Evolutionary conservation across 2,888 invertebrate genomes (phyloP).

Genomic region (Lapara coniferarum): DNA sequence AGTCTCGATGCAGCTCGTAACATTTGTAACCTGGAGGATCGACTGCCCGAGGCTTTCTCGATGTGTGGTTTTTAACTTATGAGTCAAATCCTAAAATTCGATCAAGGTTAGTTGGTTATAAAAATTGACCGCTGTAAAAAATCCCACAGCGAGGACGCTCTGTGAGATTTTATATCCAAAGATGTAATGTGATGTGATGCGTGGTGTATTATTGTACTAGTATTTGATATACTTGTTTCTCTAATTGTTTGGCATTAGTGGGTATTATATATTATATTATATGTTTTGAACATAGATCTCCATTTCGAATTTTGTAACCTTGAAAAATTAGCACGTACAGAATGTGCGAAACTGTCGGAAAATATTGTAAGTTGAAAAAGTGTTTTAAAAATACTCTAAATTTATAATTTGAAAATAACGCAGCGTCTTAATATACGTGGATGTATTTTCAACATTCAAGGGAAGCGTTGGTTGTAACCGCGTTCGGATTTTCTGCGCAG

Average conservation of each 20-base stretch:
- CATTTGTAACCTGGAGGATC: slow-evolving; percentile 26
- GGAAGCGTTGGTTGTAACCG: slow-evolving; percentile 49
- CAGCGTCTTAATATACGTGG: slow-evolving; percentile 45
- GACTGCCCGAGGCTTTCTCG: slow-evolving; percentile 40
- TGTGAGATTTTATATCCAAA: slow-evolving; percentile 79
- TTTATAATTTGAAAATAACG: slow-evolving; percentile 34
- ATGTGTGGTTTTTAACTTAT: slow-evolving; percentile 36
- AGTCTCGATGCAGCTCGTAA: slow-evolving; percentile 13
- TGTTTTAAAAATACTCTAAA: slow-evolving; percentile 29
- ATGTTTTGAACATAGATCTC: slow-evolving; percentile 67
- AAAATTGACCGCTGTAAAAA: not conserved
- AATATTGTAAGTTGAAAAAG: slow-evolving; percentile 21
- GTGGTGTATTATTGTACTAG: slow-evolving; percentile 74
- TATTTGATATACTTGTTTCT: slow-evolving; percentile 76
- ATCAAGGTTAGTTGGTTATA: not conserved
- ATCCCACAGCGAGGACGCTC: slow-evolving; percentile 45
- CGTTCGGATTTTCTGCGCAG: slow-evolving; percentile 37
- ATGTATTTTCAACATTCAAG: slow-evolving; percentile 36
- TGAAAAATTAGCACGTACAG: slow-evolving; percentile 29
- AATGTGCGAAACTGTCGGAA: slow-evolving; percentile 17
- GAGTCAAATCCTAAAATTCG: not conserved
- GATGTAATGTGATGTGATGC: slow-evolving; percentile 74
- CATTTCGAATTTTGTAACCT: slow-evolving; percentile 57
- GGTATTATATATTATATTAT: slow-evolving; percentile 60
- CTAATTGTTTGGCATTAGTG: slow-evolving; percentile 70